Evolutionary conservation across 35 echinoderm and acorn worm genomes (phyloP).

Genomic region (Diadema setosum): DNA sequence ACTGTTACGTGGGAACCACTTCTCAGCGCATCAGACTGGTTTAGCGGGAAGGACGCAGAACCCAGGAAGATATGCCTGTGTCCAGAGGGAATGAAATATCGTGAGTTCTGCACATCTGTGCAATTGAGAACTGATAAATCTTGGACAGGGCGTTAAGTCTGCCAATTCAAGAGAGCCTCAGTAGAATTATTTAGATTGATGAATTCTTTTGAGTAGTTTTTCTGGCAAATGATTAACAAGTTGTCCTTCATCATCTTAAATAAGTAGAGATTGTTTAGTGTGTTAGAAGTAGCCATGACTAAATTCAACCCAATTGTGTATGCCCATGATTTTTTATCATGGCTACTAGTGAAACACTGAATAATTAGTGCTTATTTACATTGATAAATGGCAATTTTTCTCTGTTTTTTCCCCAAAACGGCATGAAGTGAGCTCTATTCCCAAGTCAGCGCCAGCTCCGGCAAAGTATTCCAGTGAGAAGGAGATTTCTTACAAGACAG

Average conservation of each 20-base stretch:
- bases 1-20: slow-evolving; percentile 78
- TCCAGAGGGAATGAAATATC: slow-evolving; percentile 81
- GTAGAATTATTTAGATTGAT: too few relatives aligned
- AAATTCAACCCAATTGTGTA: background rate
- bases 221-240: too few relatives aligned
- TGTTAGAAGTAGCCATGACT: background rate
- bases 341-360: too few relatives aligned
- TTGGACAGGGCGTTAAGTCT: too few relatives aligned
- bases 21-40: slow-evolving; percentile 62
- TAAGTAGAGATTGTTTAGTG: background rate
- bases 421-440: slow-evolving; percentile 69
- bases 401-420: too few relatives aligned
- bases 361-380: too few relatives aligned
- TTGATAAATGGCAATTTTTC: background rate
- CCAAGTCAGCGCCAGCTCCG: slow-evolving; percentile 68
- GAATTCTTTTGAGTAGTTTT: too few relatives aligned
- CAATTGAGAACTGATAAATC: too few relatives aligned
- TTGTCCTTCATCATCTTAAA: too few relatives aligned
- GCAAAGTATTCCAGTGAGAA: slow-evolving; percentile 81
- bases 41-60: slow-evolving; percentile 66
- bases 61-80: slow-evolving; percentile 45
- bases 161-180: too few relatives aligned
- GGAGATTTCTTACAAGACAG: slow-evolving; percentile 74
- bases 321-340: background rate
- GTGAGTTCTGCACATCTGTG: too few relatives aligned